Evolutionary conservation across 2,888 invertebrate genomes (phyloP).

Genomic region (Phaedon cochleariae): DNA sequence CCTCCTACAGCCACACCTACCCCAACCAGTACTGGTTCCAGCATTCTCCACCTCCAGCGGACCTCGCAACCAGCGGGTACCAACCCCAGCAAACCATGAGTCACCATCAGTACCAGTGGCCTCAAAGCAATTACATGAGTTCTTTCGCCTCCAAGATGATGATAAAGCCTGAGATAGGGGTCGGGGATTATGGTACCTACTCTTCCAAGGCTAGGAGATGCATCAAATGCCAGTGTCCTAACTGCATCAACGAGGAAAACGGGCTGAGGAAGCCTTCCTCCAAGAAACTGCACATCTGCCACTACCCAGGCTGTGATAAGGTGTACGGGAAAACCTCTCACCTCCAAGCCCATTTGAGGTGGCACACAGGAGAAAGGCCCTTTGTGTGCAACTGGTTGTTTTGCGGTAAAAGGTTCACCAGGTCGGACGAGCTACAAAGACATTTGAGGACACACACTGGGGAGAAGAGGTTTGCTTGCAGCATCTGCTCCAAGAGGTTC

Average conservation of each 20-base stretch:
- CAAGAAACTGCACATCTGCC: constrained; percentile 86
- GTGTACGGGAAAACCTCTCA: constrained; percentile 95
- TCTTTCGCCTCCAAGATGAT: constrained; percentile 56
- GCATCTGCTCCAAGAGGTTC: constrained; percentile 87
- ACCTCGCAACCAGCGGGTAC: constrained; percentile 57
- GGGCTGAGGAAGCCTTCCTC: constrained; percentile 82
- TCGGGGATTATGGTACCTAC: constrained; percentile 50
- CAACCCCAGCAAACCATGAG: constrained; percentile 64
- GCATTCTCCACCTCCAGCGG: constrained; percentile 58
- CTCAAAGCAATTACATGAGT: constrained; percentile 62
- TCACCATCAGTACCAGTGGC: constrained; percentile 62
- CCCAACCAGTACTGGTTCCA: constrained; percentile 60
- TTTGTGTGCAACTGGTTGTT: constrained; percentile 89
- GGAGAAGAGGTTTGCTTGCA: constrained; percentile 88
- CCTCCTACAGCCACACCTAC: constrained; percentile 50
- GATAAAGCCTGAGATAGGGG: constrained; percentile 62
- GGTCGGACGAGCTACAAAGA: constrained; percentile 90
- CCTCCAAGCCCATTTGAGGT: constrained; percentile 69
- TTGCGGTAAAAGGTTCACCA: constrained; percentile 90
- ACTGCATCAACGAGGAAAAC: constrained; percentile 81
- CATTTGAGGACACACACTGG: constrained; percentile 90
- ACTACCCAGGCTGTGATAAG: constrained; percentile 86
- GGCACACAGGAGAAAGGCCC: constrained; percentile 94
- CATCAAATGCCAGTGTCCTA: constrained; percentile 82
- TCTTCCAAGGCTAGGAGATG: constrained; percentile 71